Base-by-base conservation (phyloP, 2,888 invertebrate genomes). In the Lycocerus yunnanus region DNA sequence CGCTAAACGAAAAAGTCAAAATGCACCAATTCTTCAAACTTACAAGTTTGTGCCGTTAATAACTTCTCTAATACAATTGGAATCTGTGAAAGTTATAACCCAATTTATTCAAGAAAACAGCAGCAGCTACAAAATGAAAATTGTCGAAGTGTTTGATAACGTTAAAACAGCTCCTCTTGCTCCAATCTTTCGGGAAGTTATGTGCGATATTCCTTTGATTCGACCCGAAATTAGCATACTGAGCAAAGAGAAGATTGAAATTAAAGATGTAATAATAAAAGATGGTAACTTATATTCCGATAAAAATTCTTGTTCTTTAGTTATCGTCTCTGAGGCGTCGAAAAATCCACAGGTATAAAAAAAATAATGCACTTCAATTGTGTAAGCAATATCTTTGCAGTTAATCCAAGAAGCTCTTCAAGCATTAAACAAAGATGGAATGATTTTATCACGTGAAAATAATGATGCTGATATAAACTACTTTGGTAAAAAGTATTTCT, bases 21-120 rank as follows among this genome's bases (percentile, higher is more conserved):
- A 92, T n/a, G 89, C 92, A 14, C 95, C 96, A 1, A 92, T 94
- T 0, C 85, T 96, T 15, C 96, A 96, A 85, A 91, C 91, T 84
- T 93, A 93, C 83, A 88, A 89, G 75, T 96, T 96, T 83, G 84
- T 95, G 9, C 90, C 95, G 0, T 92, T 94, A 85, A 77, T 80
- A 43, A 74, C 80, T 1, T 20, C 71, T 5, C 72, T 86, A 10
- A 43, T 78, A 4, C 15, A 82, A 1, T 72, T 78, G 3, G 73
- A 83, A 65, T 88, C 91, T 0, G 85, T 92, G 0, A 88, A 93
- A 18, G 86, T 90, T 1, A 88, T 91, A 82, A 87, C 94, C 8
- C 96, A 96, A 84, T 83, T 95, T 0, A 90, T 92, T 0, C 84
- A 94, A 0, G 96, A 96, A 85, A 96, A 95, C 83, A 84, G 89